Conservation (phyloP, 2,797 vertebrate species). For the Chromobotia macracanthus region DNA sequence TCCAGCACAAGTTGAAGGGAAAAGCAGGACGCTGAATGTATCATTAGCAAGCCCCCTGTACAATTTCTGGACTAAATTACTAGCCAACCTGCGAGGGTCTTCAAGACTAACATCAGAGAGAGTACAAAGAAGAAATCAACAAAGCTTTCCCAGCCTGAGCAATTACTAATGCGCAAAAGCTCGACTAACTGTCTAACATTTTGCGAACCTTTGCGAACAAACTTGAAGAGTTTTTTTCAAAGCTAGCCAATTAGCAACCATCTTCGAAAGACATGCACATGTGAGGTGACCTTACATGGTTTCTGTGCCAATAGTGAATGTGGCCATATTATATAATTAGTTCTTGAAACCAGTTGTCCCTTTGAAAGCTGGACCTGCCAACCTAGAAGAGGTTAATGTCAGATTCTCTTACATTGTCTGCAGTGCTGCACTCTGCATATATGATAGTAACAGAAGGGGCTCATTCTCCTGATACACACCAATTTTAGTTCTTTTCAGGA, state of each 20-base stretch:
- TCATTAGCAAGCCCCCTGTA: slow-evolving; percentile 49
- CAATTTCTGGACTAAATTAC: slow-evolving; percentile 69
- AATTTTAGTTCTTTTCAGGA: slow-evolving; percentile 66
- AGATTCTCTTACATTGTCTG: slow-evolving; percentile 59
- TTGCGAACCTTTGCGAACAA: not conserved
- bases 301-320: slow-evolving; percentile 61
- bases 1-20: slow-evolving; percentile 61
- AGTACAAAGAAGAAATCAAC: slow-evolving; percentile 14
- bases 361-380: slow-evolving; percentile 61
- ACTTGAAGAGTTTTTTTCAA: not conserved
- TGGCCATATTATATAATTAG: slow-evolving; percentile 68
- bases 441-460: slow-evolving; percentile 65
- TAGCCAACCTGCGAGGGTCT: slow-evolving; percentile 53
- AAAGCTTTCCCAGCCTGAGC: slow-evolving; percentile 10
- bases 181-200: not conserved
- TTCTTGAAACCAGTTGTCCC: slow-evolving; percentile 66
- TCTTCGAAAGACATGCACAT: slow-evolving; percentile 18
- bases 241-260: slow-evolving; percentile 48
- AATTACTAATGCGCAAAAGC: slow-evolving; percentile 27
- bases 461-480: slow-evolving; percentile 64
- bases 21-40: slow-evolving; percentile 36
- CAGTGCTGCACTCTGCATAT: slow-evolving; percentile 62
- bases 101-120: slow-evolving; percentile 23
- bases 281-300: slow-evolving; percentile 32
- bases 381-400: slow-evolving; percentile 70